Base-by-base conservation (phyloP, 2,888 invertebrate genomes). In the Fragum whitleyi region DNA sequence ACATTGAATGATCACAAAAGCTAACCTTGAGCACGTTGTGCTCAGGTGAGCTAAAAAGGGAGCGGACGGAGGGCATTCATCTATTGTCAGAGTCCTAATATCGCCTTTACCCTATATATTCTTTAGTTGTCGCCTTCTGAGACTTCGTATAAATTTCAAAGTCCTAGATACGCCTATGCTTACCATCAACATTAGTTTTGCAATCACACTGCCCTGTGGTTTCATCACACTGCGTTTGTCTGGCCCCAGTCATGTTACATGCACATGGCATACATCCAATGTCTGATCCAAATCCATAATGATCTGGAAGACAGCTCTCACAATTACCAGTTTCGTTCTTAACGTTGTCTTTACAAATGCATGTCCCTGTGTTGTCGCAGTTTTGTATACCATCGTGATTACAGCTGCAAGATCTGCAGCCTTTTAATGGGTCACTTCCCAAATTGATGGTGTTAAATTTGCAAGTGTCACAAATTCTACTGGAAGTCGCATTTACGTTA, bases 151-250 rank as follows among this genome's bases (percentile, higher is more conserved):
- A n/a, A n/a, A n/a, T n/a, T n/a, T n/a, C n/a, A n/a, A n/a, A n/a
- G n/a, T n/a, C n/a, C n/a, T n/a, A n/a, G n/a, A n/a, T n/a, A n/a
- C n/a, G n/a, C n/a, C n/a, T n/a, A n/a, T 36, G 9, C 32, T 6
- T 39, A 83, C 83, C 83, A 70, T 47, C 9, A 1, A 83, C 83
- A 74, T 74, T 65, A 14, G 23, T n/a, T 67, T 68, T 77, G 51
- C 83, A 83, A 16, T 57, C 16, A 36, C 83, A 83, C 42, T 68
- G 42, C 16, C 83, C 83, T 16, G 70, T 74, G 6, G n/a, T 28
- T n/a, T 26, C 19, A 36, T 83, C n/a, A 62, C 83, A 83, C 6
- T 51, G 62, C 19, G n/a, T 6, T 16, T 16, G 19, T 11, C 9
- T 21, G 1, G 36, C 59, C 3, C 83, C 83, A 7, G 23, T 57